Base-by-base conservation (phyloP, 2,888 invertebrate genomes). In the Nomada flava region DNA sequence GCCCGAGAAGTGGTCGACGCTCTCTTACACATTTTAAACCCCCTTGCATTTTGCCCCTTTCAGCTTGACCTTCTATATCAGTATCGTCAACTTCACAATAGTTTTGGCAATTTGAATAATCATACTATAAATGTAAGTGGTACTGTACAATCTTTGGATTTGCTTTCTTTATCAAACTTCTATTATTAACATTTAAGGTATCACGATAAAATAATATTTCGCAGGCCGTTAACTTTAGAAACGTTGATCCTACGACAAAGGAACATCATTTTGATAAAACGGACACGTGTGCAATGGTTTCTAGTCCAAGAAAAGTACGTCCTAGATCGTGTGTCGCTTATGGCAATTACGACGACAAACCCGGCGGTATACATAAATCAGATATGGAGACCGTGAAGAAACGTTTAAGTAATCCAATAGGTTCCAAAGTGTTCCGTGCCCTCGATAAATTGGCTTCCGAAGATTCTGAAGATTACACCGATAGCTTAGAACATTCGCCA, bases 1-100 rank as follows among this genome's bases (percentile, higher is more conserved):
- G 91, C 91, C 2, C 94, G 95, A 60, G 94, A 94, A 79, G 94
- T 96, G 44, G 95, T 97, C 89, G 97, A 98, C 92, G 96, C 96
- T 55, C 95, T 98, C 90, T 95, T 98, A 70, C 95, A 96, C 76
- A 96, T 97, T 73, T 94, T 98, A 62, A 97, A 97, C 93, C 97
- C 98, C 0, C 94, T 98, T 69, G 96, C 97, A 53, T 95, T 97
- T 76, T 94, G 97, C 76, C 97, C 97, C 18, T 98, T 98, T 94
- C 96, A 97, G 87, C 95, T 98, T 86, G 98, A 98, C 93, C 95
- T 97, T 82, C 95, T 97, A 91, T 97, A 97, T 91, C 97, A 97
- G 93, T 96, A 96, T 94, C 95, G 96, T 65, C 96, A 96, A 91
- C 94, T 97, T 53, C 97, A 97, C 91, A 95, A 96, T 90, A 97